Evolutionary conservation across 1,140 invertebrate genomes (phyloP).

Genomic region (Trichonephila clavata): DNA sequence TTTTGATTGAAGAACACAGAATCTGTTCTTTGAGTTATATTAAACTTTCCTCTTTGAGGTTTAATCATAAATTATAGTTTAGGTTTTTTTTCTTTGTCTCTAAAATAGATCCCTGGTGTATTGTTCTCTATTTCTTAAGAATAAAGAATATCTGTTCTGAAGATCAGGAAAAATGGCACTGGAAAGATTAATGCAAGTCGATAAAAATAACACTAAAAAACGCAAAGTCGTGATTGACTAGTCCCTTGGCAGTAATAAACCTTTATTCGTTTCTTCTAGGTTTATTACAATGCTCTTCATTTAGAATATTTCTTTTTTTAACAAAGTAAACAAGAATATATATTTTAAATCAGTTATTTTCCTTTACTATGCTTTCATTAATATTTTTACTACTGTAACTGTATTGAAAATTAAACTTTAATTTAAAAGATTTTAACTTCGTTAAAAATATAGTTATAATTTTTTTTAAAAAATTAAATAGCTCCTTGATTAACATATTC

Average conservation of each 20-base stretch:
- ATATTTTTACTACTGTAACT: too few relatives aligned
- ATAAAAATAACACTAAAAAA: background rate
- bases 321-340: too few relatives aligned
- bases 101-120: background rate
- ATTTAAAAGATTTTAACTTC: too few relatives aligned
- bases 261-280: background rate
- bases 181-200: background rate
- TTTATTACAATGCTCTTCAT: too few relatives aligned
- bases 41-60: background rate
- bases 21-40: background rate
- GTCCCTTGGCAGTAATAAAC: background rate
- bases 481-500: too few relatives aligned
- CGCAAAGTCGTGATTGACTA: background rate
- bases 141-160: background rate
- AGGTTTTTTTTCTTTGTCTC: background rate
- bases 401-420: too few relatives aligned
- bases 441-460: too few relatives aligned
- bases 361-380: too few relatives aligned
- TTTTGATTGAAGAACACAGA: background rate
- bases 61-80: background rate
- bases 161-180: background rate
- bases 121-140: background rate
- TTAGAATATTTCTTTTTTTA: too few relatives aligned
- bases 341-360: too few relatives aligned
- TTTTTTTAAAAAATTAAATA: too few relatives aligned